phyloP scores from a whole-genome alignment of 2,888 invertebrate genomes.

The Agriopis aurantiaria region DNA sequence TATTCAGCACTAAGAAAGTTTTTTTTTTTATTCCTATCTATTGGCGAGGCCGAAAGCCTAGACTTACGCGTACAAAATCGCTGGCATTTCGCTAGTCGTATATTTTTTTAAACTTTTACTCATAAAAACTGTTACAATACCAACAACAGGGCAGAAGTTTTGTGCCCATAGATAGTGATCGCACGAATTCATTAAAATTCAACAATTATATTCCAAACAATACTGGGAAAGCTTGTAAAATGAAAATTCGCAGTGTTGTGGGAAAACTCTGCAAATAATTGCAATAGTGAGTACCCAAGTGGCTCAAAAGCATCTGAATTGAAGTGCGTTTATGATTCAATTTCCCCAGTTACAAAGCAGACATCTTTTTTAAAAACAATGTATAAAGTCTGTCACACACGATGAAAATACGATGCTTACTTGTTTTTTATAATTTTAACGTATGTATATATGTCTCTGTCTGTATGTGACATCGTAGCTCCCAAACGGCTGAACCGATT shows the following conservation, averaged over 20 bases:
- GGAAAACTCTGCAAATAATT: constrained; percentile 70
- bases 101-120: background rate
- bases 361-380: constrained; percentile 39
- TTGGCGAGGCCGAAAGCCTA: too few species aligned
- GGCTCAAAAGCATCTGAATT: constrained; percentile 12
- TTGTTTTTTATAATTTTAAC: too few species aligned
- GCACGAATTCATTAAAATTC: constrained; percentile 69
- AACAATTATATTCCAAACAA: constrained; percentile 73
- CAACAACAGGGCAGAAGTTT: constrained; percentile 48
- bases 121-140: constrained; percentile 36
- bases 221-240: constrained; percentile 74
- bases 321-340: constrained; percentile 24
- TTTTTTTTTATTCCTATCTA: too few species aligned
- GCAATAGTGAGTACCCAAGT: constrained; percentile 49
- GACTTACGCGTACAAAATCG: too few species aligned
- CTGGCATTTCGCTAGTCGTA: too few species aligned
- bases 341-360: constrained; percentile 29
- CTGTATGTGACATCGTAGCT: too few species aligned
- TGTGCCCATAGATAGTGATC: constrained; percentile 60
- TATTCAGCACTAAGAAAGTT: too few species aligned
- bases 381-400: background rate
- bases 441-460: too few species aligned
- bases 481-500: too few species aligned
- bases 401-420: background rate
- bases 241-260: constrained; percentile 68